These are phyloP conservation scores for Pteronura brasiliensis DNA, from an alignment of 2,113 vertebrate genomes.

Conservation along the genomic window DNA sequence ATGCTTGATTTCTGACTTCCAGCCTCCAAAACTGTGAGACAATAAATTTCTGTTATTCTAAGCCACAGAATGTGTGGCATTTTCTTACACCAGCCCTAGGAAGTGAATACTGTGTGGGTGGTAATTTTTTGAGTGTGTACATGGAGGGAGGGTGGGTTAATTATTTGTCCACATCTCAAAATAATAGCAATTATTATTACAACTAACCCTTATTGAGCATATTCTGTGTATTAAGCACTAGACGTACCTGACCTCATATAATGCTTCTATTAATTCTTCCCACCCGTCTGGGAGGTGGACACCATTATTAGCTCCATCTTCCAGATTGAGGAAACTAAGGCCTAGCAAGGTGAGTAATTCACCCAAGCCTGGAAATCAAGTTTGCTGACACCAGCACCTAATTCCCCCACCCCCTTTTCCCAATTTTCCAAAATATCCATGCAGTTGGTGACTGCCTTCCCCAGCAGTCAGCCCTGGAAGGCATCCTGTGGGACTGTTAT, in stretches of 20 bases:
- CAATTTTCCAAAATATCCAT: not conserved
- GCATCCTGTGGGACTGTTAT: not conserved
- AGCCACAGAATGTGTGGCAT: not conserved
- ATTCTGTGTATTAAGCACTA: not conserved
- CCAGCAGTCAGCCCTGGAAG: not conserved
- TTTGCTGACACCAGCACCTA: not conserved
- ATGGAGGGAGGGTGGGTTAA: not conserved
- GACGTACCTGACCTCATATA: fast-evolving
- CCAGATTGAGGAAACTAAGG: not conserved
- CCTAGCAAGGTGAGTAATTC: not conserved
- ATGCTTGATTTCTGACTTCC: not conserved
- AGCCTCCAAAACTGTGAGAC: not conserved
- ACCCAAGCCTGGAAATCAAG: not conserved
- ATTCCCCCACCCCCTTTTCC: not conserved
- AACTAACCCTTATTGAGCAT: not conserved
- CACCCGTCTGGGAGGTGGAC: not conserved
- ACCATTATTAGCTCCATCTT: not conserved
- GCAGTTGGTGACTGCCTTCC: not conserved
- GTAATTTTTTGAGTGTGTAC: not conserved
- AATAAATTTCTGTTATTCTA: not conserved
- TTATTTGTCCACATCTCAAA: not conserved
- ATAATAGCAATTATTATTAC: not conserved
- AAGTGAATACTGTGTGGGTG: not conserved
- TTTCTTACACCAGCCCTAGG: not conserved
- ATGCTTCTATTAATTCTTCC: not conserved